Base-by-base conservation (phyloP, 2,888 invertebrate genomes). In the Lissocephala sabroskyi region DNA sequence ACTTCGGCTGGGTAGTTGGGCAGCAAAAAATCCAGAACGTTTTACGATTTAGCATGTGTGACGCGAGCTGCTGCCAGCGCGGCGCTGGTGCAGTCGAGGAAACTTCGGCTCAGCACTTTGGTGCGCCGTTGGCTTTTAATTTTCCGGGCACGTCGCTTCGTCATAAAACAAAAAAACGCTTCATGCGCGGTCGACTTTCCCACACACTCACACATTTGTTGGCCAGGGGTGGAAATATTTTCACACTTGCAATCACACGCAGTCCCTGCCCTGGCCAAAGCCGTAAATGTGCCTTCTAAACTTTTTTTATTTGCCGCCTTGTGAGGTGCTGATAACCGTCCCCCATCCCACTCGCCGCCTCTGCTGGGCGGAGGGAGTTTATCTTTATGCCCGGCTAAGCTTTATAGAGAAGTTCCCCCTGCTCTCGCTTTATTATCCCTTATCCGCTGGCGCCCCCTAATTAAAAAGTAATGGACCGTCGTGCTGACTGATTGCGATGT, bases 91-190 rank as follows among this genome's bases (percentile, higher is more conserved):
- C n/a, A n/a, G n/a, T n/a, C n/a, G n/a, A n/a, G n/a, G n/a, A n/a
- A n/a, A n/a, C n/a, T n/a, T n/a, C n/a, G 71, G 70, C 66, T 70
- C 75, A 71, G 71, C 71, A 62, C 74, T 68, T 76, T 68, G 74
- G 57, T 41, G 62, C 74, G 74, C 59, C 71, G 70, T 75, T 73
- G 71, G 73, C 76, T 77, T 77, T 70, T 70, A 73, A 70, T 70
- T 70, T 70, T 70, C 78, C 61, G 55, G 75, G 78, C 70, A 70
- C 70, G 70, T 70, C 67, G 71, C 55, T 73, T 67, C 54, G 64
- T 77, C 78, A 70, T 70, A 70, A 70, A 70, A 70, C 78, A 70
- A 70, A n/a, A n/a, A 70, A 70, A 70, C 78, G 78, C 78, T 75
- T 67, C 53, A 32, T 55, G 60, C 58, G 41, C 55, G 35, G 35